Conservation (phyloP, 2,113 vertebrate genomes). For the Sapajus apella region DNA sequence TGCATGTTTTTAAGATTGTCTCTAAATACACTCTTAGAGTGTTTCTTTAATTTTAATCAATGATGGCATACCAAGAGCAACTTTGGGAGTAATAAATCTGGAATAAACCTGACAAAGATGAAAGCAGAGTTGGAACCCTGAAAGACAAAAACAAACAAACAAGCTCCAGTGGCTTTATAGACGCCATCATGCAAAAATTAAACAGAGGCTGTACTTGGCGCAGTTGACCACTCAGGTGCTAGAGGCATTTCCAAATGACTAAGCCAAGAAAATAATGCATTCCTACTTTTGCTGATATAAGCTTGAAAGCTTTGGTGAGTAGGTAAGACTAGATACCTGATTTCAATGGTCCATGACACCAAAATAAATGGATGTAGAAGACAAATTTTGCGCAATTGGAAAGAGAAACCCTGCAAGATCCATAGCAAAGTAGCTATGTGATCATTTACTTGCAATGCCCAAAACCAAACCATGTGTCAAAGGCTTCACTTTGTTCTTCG, state of each 20-base stretch:
- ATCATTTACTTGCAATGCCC: neutral
- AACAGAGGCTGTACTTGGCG: neutral
- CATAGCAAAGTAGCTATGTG: neutral
- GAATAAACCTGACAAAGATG: neutral
- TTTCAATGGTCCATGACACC: neutral
- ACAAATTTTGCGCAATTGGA: neutral
- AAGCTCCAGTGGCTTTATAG: neutral
- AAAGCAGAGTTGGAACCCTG: neutral
- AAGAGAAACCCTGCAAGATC: neutral
- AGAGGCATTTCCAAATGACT: neutral
- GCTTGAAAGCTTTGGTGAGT: neutral
- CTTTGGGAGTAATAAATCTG: neutral
- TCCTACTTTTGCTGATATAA: neutral
- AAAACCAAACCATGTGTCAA: neutral
- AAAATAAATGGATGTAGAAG: neutral
- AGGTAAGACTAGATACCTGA: neutral
- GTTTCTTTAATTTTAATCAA: constrained; percentile 11
- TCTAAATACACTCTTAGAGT: neutral
- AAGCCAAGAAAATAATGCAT: neutral
- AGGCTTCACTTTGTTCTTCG: neutral
- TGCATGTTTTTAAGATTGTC: neutral
- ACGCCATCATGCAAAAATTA: neutral
- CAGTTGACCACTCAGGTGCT: neutral
- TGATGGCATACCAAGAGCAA: neutral
- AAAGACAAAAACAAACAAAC: neutral